Base-by-base conservation (phyloP, 2,797 vertebrate species). In the Lagorchestes hirsutus region DNA sequence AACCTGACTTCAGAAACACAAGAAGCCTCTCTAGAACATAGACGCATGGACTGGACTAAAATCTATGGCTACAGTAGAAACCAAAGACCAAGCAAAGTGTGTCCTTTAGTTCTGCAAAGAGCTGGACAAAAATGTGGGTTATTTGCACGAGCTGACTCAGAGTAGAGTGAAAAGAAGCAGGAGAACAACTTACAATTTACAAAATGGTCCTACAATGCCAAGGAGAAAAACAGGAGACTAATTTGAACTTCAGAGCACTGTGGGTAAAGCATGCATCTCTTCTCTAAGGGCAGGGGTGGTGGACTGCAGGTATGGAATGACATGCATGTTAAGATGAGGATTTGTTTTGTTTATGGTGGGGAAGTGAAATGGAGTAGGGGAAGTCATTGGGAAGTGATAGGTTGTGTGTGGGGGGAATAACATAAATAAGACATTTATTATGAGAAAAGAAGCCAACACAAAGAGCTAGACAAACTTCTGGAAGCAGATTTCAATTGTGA, bases 21-120 rank as follows among this genome's bases (percentile, higher is more conserved):
- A 46, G 56, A 97, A 62, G 56, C 57, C 92, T 94, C 97, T 96
- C 92, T 96, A 74, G 94, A 96, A 92, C 55, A 91, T 96, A 24
- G 0, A 31, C 90, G 2, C 62, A 46, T 11, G 9, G 40, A 27
- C 56, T 90, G 28, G 94, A 40, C 95, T 96, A 50, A 55, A 46
- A 93, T 92, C 31, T 28, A 56, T 74, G 67, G 57, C 91, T 34
- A 62, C 93, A 58, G 1, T 55, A 94, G 96, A 96, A 93, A 6
- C 24, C 1, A 8, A 28, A 0, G 87, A 54, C 95, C 62, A 90
- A 94, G n/a, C 34, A 5, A 13, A 34, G 14, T 31, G 8, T 29
- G 28, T 55, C 50, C 54, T 54, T 34, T 34, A 40, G 74, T 0
- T 87, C 31, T 50, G 24, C 74, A 87, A 87, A 87, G 40, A 87